Conservation (phyloP, 2,113 vertebrate genomes). For the Regulus satrapa region DNA sequence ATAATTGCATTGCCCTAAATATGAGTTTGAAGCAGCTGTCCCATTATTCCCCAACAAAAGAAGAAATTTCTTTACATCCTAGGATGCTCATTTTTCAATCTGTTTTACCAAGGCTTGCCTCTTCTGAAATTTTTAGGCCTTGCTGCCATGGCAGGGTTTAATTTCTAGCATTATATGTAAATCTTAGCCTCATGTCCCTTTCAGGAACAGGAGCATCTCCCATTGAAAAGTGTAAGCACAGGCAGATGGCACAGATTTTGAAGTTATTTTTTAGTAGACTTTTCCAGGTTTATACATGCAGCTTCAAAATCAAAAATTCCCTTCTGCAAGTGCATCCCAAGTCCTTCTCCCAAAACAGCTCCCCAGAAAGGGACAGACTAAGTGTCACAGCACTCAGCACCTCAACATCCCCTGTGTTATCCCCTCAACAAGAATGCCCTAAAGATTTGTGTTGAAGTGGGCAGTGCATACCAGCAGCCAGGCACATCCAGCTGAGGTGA, state of each 20-base stretch:
- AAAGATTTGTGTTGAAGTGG: background rate
- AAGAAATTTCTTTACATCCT: background rate
- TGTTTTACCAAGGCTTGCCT: background rate
- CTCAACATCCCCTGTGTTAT: background rate
- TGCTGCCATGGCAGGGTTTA: background rate
- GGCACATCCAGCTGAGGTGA: background rate
- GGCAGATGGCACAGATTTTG: background rate
- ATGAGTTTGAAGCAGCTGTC: background rate
- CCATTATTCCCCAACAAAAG: background rate
- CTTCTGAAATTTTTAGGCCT: background rate
- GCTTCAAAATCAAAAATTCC: background rate
- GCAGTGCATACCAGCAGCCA: fast-evolving
- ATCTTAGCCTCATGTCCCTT: background rate
- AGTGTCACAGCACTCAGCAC: background rate
- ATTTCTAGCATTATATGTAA: background rate
- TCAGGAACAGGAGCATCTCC: background rate
- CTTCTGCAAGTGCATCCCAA: background rate
- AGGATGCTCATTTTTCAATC: background rate
- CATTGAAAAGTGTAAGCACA: background rate
- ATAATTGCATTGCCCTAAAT: background rate
- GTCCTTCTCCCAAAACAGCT: background rate
- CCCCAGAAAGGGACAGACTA: background rate
- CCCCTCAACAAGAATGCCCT: background rate
- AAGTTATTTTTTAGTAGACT: background rate
- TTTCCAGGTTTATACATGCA: background rate